phyloP scores from a whole-genome alignment of 2,113 vertebrate species.

The Archilochus colubris region DNA sequence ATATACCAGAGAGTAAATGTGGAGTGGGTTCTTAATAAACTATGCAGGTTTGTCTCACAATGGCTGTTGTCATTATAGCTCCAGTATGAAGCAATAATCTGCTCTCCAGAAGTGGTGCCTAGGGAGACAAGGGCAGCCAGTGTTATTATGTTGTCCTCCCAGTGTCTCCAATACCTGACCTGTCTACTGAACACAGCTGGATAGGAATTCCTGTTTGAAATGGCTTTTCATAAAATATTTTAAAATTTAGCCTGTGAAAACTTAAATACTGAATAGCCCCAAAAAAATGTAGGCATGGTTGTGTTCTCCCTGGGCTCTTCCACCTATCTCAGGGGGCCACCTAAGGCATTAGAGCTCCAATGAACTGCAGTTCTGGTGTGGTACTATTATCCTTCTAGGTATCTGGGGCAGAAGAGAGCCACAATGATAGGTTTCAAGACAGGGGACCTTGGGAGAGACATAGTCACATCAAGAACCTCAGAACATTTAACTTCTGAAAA shows the following conservation, averaged over 20 bases:
- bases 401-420: background rate
- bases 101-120: background rate
- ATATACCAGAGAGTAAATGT: background rate
- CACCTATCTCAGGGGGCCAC: rapidly evolving
- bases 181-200: background rate
- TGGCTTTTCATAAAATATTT: background rate
- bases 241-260: background rate
- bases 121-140: background rate
- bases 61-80: background rate
- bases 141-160: background rate
- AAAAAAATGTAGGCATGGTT: background rate
- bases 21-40: background rate
- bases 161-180: background rate
- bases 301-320: background rate
- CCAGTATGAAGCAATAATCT: background rate
- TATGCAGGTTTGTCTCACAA: background rate
- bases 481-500: background rate
- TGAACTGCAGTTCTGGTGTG: background rate
- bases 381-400: too few species aligned
- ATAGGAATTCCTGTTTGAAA: background rate
- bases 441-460: background rate
- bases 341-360: background rate
- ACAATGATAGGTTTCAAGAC: background rate
- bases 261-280: background rate
- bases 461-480: background rate